Base-by-base conservation (phyloP, 2,888 invertebrate genomes). In the Tetranychus truncatus region DNA sequence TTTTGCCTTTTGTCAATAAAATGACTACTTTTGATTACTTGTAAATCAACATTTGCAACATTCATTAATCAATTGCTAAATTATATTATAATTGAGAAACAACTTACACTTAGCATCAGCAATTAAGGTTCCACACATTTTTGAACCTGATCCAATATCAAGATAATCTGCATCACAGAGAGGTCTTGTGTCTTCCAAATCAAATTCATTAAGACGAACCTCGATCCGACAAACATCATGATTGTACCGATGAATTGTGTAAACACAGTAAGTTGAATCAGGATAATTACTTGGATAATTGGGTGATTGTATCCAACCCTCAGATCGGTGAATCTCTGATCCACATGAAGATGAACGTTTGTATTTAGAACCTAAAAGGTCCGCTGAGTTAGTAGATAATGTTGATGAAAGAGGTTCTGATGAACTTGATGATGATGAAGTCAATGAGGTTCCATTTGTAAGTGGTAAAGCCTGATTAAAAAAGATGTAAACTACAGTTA, bases 101-200 rank as follows among this genome's bases (percentile, higher is more conserved):
- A n/a, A 76, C 77, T 77, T 66, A 79, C 79, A 78, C 66, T 78
- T 78, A 6, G 79, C 78, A 18, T 78, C 78, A 4, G 79, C 74
- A 1, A 78, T 77, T 15, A 79, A 74, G 18, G 75, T 44, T 0
- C 79, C 79, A 45, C 79, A 79, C 1, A 79, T 74, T 7, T 78
- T 75, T 11, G 73, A 45, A 6, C 76, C 76, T 55, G 75, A 76
- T 20, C 77, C 76, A n/a, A 79, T 45, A 73, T 79, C 78, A 20
- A 79, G 72, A 74, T 79, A 79, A 76, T 79, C 79, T 7, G 74
- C 73, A n/a, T 76, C 71, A 67, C 79, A 79, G 46, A 77, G 72
- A 71, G 78, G 74, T 55, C 72, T 9, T 15, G 55, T 77, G 45
- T 78, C 76, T 65, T 79, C 78, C 34, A 79, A 44, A 46, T 79